phyloP scores from a whole-genome alignment of 2,888 invertebrate species.

The Drosophila seclusa region DNA sequence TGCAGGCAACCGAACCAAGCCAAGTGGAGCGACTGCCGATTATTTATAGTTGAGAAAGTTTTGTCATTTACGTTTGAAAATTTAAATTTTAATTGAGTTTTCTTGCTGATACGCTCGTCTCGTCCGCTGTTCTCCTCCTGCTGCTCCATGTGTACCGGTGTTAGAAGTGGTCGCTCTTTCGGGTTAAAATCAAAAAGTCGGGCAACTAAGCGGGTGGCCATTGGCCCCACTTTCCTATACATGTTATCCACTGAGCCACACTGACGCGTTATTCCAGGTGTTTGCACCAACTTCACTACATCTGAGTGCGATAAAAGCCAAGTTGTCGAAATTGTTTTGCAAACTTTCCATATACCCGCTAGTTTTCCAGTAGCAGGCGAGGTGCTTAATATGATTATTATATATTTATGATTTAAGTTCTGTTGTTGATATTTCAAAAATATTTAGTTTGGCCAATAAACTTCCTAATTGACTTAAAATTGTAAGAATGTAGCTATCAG shows the following conservation, averaged over 20 bases:
- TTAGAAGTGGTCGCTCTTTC: conserved; percentile 10
- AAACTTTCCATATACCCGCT: conserved; percentile 63
- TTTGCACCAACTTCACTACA: conserved; percentile 65
- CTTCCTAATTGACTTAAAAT: neutral
- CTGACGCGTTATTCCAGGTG: conserved; percentile 64
- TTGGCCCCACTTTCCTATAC: conserved; percentile 6
- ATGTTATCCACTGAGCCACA: conserved; percentile 29
- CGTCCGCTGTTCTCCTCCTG: neutral
- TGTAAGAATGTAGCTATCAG: neutral
- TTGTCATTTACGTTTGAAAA: conserved; percentile 81
- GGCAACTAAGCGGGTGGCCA: conserved; percentile 42
- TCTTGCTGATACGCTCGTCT: conserved; percentile 48
- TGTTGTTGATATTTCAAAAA: neutral
- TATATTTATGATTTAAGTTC: neutral
- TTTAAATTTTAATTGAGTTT: conserved; percentile 82
- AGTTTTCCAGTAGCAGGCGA: neutral
- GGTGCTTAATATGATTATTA: neutral
- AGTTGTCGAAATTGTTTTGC: conserved; percentile 65
- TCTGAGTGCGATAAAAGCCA: conserved; percentile 45
- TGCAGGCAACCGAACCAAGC: conserved; percentile 47
- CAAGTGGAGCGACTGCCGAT: conserved; percentile 71
- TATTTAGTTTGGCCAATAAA: neutral
- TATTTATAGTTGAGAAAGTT: conserved; percentile 81
- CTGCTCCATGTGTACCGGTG: conserved; percentile 1
- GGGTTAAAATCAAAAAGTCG: conserved; percentile 63